Evolutionary conservation across 2,888 invertebrate genomes (phyloP).

Genomic region (Ganaspis brasiliensis): DNA sequence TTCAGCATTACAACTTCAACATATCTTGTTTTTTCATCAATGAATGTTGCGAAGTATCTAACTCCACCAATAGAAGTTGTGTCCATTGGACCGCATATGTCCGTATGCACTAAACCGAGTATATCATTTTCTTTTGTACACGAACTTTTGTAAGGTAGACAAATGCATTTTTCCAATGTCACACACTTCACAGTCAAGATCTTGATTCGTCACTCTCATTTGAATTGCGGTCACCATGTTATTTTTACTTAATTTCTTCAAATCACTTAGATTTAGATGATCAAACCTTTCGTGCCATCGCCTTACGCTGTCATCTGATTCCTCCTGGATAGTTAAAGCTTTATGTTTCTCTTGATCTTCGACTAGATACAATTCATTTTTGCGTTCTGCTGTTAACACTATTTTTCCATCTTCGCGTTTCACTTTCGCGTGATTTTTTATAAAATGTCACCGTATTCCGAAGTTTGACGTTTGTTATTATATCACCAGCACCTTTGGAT

Average conservation of each 20-base stretch:
- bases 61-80: constrained; percentile 15
- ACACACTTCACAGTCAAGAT: constrained; percentile 20
- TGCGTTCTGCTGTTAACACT: background rate
- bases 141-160: background rate
- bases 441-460: too few species aligned
- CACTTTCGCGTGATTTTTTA: background rate
- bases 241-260: constrained; percentile 10
- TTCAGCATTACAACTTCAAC: constrained; percentile 46
- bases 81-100: constrained; percentile 34
- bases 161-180: constrained; percentile 35
- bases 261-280: constrained; percentile 32
- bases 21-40: constrained; percentile 40
- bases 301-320: background rate
- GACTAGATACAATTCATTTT: background rate
- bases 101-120: constrained; percentile 15
- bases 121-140: background rate
- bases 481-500: background rate
- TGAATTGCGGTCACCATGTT: constrained; percentile 17
- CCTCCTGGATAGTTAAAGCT: background rate
- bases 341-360: background rate
- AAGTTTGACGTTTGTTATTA: constrained; percentile 3
- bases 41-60: constrained; percentile 31
- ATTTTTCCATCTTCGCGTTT: background rate
- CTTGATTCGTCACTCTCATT: background rate
- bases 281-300: constrained; percentile 36